Percentiles rank a stretch among this genome's conserved stretches.
These are phyloP conservation scores for Salmo trutta DNA, from an alignment of 2,797 vertebrate species.

Conservation along the genomic window DNA sequence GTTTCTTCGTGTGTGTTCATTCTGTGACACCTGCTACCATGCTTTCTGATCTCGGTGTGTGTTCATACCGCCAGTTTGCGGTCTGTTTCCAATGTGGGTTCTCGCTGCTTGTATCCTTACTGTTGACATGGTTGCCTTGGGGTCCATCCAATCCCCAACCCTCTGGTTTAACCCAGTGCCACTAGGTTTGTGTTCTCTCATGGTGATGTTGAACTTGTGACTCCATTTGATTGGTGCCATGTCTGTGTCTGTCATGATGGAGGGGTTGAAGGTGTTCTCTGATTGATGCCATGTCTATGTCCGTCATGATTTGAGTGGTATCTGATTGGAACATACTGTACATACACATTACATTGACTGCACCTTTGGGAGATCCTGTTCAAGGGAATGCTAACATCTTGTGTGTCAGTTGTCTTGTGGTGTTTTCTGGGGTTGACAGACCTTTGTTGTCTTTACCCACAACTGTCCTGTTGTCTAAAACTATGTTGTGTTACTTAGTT, in stretches of 20 bases:
- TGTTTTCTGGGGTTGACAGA: slow-evolving; percentile 30
- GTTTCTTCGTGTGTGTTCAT: slow-evolving; percentile 1
- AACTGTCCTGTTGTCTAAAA: background rate
- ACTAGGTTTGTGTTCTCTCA: slow-evolving; percentile 1
- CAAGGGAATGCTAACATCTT: background rate
- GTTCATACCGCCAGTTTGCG: slow-evolving; percentile 36
- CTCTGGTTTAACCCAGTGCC: background rate
- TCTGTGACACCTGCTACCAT: background rate
- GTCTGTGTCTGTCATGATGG: slow-evolving; percentile 25
- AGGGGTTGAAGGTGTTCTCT: background rate
- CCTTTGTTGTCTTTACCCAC: background rate
- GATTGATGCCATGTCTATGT: slow-evolving; percentile 15
- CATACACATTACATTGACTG: background rate
- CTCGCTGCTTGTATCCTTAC: slow-evolving; percentile 29
- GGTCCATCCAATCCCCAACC: background rate
- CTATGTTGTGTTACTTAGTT: background rate
- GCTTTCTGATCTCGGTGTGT: slow-evolving; percentile 16
- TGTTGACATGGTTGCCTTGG: background rate
- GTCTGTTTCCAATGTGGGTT: slow-evolving; percentile 35
- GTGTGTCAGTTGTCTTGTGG: background rate
- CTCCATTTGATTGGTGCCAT: slow-evolving; percentile 10
- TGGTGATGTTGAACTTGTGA: background rate
- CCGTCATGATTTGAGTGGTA: slow-evolving; percentile 20
- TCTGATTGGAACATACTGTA: background rate
- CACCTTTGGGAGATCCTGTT: background rate